phyloP scores from a whole-genome alignment of 2,888 invertebrate species.

The Sipha maydis region DNA sequence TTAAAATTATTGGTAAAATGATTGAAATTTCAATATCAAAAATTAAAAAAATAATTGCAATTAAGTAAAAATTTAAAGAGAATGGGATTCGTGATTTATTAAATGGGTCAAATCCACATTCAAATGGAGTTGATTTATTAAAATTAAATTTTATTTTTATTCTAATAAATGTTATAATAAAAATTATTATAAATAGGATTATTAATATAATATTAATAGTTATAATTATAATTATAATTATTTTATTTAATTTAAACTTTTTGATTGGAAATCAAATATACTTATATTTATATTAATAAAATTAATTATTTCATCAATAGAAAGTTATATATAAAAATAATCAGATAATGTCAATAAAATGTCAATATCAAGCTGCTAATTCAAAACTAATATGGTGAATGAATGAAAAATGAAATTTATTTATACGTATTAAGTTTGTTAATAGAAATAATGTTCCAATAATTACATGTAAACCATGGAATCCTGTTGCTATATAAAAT shows the following conservation, averaged over 20 bases:
- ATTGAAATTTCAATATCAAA: too few species aligned
- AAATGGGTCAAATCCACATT: constrained; percentile 74
- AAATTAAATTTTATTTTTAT: too few species aligned
- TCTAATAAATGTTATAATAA: too few species aligned
- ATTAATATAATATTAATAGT: background rate
- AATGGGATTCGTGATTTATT: constrained; percentile 71
- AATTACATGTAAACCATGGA: constrained; percentile 10
- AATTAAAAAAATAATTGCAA: too few species aligned
- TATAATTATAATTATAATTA: constrained; percentile 15
- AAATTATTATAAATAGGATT: constrained; percentile 67
- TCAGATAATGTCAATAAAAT: constrained; percentile 38
- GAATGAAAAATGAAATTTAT: background rate
- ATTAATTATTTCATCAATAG: constrained; percentile 52
- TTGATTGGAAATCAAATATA: constrained; percentile 48
- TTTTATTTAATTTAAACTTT: constrained; percentile 29
- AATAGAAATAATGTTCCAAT: constrained; percentile 19
- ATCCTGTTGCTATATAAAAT: too few species aligned
- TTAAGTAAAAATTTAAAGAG: constrained; percentile 21
- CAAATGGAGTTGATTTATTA: constrained; percentile 76
- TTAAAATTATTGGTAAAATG: too few species aligned
- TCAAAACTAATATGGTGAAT: constrained; percentile 38
- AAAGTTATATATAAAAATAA: constrained; percentile 36
- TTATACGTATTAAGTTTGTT: constrained; percentile 1
- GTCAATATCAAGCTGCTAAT: constrained; percentile 29
- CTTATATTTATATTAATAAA: constrained; percentile 37